These are phyloP conservation scores for Babyrousa celebensis DNA, from an alignment of 2,797 vertebrate species.

Conservation along the genomic window DNA sequence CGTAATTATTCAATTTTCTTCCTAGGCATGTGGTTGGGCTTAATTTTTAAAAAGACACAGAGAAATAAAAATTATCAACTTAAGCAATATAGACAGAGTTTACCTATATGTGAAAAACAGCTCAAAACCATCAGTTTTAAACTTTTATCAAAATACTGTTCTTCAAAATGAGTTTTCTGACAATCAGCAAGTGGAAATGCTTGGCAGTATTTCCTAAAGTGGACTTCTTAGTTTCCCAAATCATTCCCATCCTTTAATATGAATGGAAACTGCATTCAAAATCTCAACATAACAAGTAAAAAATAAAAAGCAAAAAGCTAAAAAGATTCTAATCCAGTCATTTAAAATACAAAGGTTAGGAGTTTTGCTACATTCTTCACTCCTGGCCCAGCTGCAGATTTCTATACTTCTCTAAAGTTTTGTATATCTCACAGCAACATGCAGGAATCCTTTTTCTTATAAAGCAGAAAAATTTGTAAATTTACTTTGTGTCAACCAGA, in stretches of 20 bases:
- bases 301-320: conserved; percentile 39
- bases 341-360: conserved; percentile 46
- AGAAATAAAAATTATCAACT: neutral
- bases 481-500: conserved; percentile 46
- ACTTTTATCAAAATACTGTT: conserved; percentile 53
- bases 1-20: conserved; percentile 58
- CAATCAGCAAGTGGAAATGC: conserved; percentile 30
- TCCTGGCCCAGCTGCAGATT: conserved; percentile 2
- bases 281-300: conserved; percentile 66
- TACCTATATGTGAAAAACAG: neutral
- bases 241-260: conserved; percentile 7
- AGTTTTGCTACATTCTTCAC: conserved; percentile 67
- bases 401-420: conserved; percentile 44
- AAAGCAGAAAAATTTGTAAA: conserved; percentile 64
- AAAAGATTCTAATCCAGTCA: neutral
- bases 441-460: conserved; percentile 75
- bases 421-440: conserved; percentile 57
- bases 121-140: neutral
- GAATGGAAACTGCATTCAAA: conserved; percentile 26
- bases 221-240: conserved; percentile 44
- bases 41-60: neutral
- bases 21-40: neutral
- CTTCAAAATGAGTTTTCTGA: conserved; percentile 61
- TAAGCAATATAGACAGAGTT: neutral
- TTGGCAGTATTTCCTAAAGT: conserved; percentile 7